These are phyloP conservation scores for Drosophila prosaltans DNA, from an alignment of 1,140 invertebrate genomes.

Conservation along the genomic window DNA sequence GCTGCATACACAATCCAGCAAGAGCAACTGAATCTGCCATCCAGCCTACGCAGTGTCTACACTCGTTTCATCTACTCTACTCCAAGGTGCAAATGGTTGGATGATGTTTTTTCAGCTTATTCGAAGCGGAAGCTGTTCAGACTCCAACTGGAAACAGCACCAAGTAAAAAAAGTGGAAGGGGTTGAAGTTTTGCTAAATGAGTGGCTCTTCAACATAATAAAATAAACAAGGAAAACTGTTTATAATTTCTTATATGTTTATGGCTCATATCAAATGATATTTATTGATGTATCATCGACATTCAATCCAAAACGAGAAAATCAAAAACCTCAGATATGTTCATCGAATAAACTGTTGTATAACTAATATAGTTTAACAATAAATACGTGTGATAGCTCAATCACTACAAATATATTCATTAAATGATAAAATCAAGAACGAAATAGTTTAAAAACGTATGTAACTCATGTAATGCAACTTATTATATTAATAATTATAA, in stretches of 20 bases:
- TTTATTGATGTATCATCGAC: slow-evolving; percentile 41
- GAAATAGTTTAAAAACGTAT: too few species aligned
- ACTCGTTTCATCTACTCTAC: slow-evolving; percentile 6
- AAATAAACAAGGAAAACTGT: slow-evolving; percentile 47
- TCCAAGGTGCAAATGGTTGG: slow-evolving; percentile 42
- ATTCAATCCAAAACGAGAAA: background rate
- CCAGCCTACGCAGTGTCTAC: slow-evolving; percentile 33
- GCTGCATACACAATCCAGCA: slow-evolving; percentile 39
- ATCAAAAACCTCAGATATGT: background rate
- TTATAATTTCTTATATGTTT: slow-evolving; percentile 10
- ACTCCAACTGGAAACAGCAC: slow-evolving; percentile 27
- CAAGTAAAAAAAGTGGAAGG: slow-evolving; percentile 15
- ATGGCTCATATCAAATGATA: slow-evolving; percentile 45
- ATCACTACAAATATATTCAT: too few species aligned
- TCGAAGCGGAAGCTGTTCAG: slow-evolving; percentile 49
- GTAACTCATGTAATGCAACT: too few species aligned
- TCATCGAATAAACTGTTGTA: slow-evolving; percentile 20
- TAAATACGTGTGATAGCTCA: too few species aligned
- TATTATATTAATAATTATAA: too few species aligned
- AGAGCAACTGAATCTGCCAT: background rate
- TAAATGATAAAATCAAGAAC: too few species aligned
- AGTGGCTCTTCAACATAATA: slow-evolving; percentile 51
- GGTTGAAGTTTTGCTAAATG: slow-evolving; percentile 47
- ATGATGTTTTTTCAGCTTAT: slow-evolving; percentile 31
- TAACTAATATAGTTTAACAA: background rate